Evolutionary conservation across 2,888 invertebrate species (phyloP).

Genomic region (Rapana venosa): DNA sequence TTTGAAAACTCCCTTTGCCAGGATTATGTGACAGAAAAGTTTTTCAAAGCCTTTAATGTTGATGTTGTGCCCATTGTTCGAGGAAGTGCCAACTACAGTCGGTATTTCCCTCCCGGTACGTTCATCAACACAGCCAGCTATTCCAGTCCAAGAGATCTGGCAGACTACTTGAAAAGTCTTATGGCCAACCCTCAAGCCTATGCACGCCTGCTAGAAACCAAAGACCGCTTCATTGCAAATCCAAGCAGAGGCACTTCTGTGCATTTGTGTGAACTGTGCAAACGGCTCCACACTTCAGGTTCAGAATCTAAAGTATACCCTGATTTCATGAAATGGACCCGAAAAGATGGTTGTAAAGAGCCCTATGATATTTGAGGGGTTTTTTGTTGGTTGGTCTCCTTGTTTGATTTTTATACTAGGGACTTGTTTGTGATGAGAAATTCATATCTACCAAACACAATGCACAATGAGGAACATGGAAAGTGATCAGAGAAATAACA

Average conservation of each 20-base stretch:
- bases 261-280: neutral
- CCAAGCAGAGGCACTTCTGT: too few relatives aligned
- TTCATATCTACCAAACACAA: too few relatives aligned
- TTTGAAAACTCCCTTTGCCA: slow-evolving; percentile 63
- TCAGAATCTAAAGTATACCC: neutral
- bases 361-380: neutral
- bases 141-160: slow-evolving; percentile 40
- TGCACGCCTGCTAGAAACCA: neutral
- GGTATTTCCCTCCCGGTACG: slow-evolving; percentile 43
- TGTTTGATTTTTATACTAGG: too few relatives aligned
- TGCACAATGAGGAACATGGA: too few relatives aligned
- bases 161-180: slow-evolving; percentile 42
- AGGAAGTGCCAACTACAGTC: slow-evolving; percentile 53
- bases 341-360: neutral
- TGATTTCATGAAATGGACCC: slow-evolving; percentile 7
- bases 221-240: neutral
- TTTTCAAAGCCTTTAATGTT: slow-evolving; percentile 50
- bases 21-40: slow-evolving; percentile 64
- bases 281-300: neutral
- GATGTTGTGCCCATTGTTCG: slow-evolving; percentile 51
- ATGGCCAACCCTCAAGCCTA: slow-evolving; percentile 27
- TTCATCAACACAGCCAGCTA: slow-evolving; percentile 48
- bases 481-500: too few relatives aligned
- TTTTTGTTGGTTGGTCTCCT: too few relatives aligned
- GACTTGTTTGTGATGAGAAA: too few relatives aligned